Conservation (phyloP, 2,797 vertebrate genomes). For the Buphagus erythrorhynchus region DNA sequence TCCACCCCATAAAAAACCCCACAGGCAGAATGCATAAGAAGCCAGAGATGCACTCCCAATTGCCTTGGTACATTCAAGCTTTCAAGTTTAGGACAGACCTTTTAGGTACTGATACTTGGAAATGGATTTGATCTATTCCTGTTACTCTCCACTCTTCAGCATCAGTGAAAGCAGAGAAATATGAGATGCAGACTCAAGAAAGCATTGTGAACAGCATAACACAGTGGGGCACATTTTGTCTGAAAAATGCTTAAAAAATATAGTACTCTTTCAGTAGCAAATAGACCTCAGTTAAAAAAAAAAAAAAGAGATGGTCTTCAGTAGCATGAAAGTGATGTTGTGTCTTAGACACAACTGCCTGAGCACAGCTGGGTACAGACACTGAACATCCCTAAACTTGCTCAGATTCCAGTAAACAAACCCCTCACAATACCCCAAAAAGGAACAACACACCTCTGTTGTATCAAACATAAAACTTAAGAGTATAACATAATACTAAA, state of each 20-base stretch:
- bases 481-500: not conserved
- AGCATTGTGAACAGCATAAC: not conserved
- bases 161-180: not conserved
- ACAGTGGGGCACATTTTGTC: not conserved
- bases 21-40: not conserved
- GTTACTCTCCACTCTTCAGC: not conserved
- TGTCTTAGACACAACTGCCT: not conserved
- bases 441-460: not conserved
- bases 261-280: not conserved
- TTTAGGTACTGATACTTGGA: not conserved
- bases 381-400: not conserved
- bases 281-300: not conserved
- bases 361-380: not conserved
- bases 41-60: not conserved
- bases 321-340: not conserved
- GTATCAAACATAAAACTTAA: not conserved
- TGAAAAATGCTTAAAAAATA: not conserved
- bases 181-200: not conserved
- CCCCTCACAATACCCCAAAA: not conserved
- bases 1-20: fast-evolving
- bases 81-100: not conserved
- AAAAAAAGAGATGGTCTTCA: not conserved
- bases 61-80: not conserved
- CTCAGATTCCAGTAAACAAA: not conserved
- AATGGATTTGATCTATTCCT: not conserved